Conservation (phyloP, 2,797 vertebrate species). For the Macrochelys suwanniensis region DNA sequence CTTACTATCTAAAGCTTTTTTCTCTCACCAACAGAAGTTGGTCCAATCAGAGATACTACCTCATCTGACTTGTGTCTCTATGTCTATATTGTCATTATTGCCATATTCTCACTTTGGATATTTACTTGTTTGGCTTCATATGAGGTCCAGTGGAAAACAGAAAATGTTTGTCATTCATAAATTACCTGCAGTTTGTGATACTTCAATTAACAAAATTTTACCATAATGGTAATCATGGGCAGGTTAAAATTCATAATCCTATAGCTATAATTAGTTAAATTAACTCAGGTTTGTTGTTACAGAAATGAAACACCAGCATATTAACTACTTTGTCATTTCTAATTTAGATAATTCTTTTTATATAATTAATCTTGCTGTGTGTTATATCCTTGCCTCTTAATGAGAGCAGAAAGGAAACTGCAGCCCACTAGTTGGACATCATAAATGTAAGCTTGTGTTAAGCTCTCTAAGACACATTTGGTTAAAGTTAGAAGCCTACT, state of each 20-base stretch:
- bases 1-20: no score
- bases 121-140: neutral
- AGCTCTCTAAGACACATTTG: constrained; percentile 60
- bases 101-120: constrained; percentile 1
- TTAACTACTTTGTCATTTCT: constrained; percentile 64
- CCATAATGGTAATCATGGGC: neutral
- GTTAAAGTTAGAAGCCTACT: constrained; percentile 73
- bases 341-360: constrained; percentile 74
- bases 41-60: no score
- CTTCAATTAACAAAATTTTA: constrained; percentile 11
- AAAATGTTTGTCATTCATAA: neutral
- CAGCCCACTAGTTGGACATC: constrained; percentile 63
- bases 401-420: constrained; percentile 72
- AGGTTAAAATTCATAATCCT: neutral
- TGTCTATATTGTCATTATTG: neutral
- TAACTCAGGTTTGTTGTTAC: constrained; percentile 55
- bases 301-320: constrained; percentile 61
- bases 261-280: constrained; percentile 54
- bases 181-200: neutral
- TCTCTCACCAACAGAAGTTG: no score
- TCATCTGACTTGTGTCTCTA: neutral
- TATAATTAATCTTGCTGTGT: constrained; percentile 65
- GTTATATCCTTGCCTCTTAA: constrained; percentile 62
- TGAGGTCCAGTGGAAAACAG: neutral
- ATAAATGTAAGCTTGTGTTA: constrained; percentile 65